Base-by-base conservation (phyloP, 2,113 vertebrate genomes). In the Ictidomys tridecemlineatus region DNA sequence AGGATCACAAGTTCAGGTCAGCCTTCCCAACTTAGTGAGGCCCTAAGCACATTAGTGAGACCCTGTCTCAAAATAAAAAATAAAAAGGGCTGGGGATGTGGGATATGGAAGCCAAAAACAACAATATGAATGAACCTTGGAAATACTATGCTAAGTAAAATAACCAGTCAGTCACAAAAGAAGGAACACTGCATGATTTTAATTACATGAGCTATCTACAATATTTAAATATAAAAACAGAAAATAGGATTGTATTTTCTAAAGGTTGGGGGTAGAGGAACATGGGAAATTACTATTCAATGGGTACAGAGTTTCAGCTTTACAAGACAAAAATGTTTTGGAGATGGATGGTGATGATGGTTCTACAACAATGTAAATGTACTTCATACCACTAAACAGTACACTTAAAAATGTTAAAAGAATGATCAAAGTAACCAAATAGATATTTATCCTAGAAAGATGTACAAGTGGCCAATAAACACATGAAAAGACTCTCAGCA, bases 351-450 rank as follows among this genome's bases (percentile, higher is more conserved):
- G 69, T 56, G 26, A 72, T 76, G 58, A 67, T 30, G n/a, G 6
- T 51, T 58, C 18, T 5, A 90, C 48, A 76, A 14, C 16, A 94
- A 17, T 45, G 20, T 45, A 32, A 45, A 37, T 77, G 48, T 26
- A 56, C 8, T 45, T 45, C 67, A 79, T n/a, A 65, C 24, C 56
- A 86, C 58, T 37, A n/a, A 86, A 72, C 56, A 58, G 58, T 85
- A 77, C 22, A n/a, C 2, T 14, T 83, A 26, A 85, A 76, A 58
- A 56, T 48, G 11, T 58, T 30, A 48, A 72, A 89, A 89, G 56
- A 95, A 91, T 80, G 76, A 94, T 34, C 53, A 63, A 82, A 67
- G 58, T 53, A 56, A 83, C 13, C 53, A 67, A 82, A 82, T 82
- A 82, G 56, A 65, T 13, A 74, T 69, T 69, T 69, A 69, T 69